Percentiles rank a stretch among this genome's conserved stretches.
These are phyloP conservation scores for Brassicogethes aeneus DNA, from an alignment of 2,888 invertebrate species.

Conservation along the genomic window DNA sequence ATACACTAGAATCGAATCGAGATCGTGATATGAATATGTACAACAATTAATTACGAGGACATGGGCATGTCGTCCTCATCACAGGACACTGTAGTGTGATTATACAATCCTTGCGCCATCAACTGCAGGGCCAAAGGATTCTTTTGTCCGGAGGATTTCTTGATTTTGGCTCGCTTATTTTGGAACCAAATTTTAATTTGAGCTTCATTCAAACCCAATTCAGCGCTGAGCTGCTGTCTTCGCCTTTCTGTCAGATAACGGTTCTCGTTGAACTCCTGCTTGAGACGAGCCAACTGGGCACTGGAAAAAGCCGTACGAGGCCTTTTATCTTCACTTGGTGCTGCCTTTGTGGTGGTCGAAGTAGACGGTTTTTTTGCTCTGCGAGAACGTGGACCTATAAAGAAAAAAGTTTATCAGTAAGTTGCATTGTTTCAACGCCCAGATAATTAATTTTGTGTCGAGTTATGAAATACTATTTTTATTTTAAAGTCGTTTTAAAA, in stretches of 20 bases:
- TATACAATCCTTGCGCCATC: slow-evolving; percentile 92
- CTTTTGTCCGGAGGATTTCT: slow-evolving; percentile 79
- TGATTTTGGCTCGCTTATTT: slow-evolving; percentile 94
- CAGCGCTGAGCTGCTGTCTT: slow-evolving; percentile 82
- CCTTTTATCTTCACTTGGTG: slow-evolving; percentile 68
- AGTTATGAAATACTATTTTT: slow-evolving; percentile 23
- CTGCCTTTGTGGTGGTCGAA: slow-evolving; percentile 38
- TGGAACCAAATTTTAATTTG: slow-evolving; percentile 98
- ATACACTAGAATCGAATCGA: slow-evolving; percentile 15
- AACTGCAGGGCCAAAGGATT: slow-evolving; percentile 81
- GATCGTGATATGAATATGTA: slow-evolving; percentile 11
- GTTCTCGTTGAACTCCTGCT: slow-evolving; percentile 89
- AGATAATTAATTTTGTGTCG: too few species aligned
- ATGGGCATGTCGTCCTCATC: slow-evolving; percentile 49
- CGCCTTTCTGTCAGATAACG: slow-evolving; percentile 88
- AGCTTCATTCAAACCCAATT: slow-evolving; percentile 87
- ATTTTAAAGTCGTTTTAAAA: slow-evolving; percentile 7
- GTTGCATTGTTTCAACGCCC: slow-evolving; percentile 12
- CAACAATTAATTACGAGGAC: slow-evolving; percentile 13
- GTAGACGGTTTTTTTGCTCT: slow-evolving; percentile 43
- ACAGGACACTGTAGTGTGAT: slow-evolving; percentile 60
- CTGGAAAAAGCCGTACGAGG: slow-evolving; percentile 94
- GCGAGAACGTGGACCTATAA: slow-evolving; percentile 52
- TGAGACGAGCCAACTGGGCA: slow-evolving; percentile 82
- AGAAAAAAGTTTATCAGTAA: slow-evolving; percentile 14